Percentiles rank a stretch among this genome's conserved stretches.
Evolutionary conservation across 2,113 vertebrate species (phyloP).

Genomic region (Tylochromis polylepis): DNA sequence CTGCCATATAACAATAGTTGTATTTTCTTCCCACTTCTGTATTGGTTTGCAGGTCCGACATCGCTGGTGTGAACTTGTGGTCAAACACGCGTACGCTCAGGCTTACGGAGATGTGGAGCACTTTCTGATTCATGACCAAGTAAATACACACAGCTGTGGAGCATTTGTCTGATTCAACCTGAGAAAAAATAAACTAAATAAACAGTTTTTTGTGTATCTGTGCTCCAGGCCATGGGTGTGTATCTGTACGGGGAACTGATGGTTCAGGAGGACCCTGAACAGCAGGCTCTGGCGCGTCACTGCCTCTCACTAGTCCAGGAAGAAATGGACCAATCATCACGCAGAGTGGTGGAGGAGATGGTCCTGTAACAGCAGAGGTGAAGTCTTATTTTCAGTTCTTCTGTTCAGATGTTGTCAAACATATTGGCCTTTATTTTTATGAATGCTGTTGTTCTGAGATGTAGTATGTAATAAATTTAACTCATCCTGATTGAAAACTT

Average conservation of each 20-base stretch:
- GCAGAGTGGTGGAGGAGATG: conserved; percentile 89
- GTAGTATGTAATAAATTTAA: background rate
- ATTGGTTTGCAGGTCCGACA: conserved; percentile 80
- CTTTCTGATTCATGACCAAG: conserved; percentile 88
- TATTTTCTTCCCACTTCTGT: background rate
- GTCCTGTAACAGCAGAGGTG: conserved; percentile 79
- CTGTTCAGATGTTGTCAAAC: background rate
- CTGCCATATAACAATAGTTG: background rate
- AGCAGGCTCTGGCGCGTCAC: conserved; percentile 83
- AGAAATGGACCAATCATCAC: conserved; percentile 84
- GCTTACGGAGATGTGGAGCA: conserved; percentile 81
- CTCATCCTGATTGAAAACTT: background rate
- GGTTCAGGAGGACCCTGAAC: conserved; percentile 84
- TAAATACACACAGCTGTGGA: conserved; percentile 35
- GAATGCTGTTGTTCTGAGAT: background rate
- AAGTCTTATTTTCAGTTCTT: background rate
- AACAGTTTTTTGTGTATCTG: background rate
- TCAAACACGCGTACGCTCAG: conserved; percentile 79
- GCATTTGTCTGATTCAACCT: background rate
- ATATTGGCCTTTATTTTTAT: background rate
- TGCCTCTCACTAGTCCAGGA: conserved; percentile 80
- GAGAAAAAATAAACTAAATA: background rate
- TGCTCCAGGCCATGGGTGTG: conserved; percentile 89
- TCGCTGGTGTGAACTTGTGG: conserved; percentile 92
- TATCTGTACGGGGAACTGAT: conserved; percentile 97